Conservation (phyloP, 2,888 invertebrate species). For the Clanis bilineata region DNA sequence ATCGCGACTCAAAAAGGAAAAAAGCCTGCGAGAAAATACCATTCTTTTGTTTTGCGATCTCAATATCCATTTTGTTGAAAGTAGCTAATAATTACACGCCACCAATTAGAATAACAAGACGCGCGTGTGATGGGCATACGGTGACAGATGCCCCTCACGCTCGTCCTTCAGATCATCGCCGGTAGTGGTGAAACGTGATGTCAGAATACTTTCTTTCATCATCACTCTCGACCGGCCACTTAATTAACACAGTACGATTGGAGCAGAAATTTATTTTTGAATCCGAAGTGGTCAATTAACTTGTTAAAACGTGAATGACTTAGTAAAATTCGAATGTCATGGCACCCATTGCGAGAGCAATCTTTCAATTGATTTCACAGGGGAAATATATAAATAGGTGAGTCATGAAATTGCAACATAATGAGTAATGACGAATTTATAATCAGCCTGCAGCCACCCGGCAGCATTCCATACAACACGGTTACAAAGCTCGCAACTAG, state of each 20-base stretch:
- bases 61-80: constrained; percentile 31
- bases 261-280: constrained; percentile 19
- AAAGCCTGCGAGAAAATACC: no score
- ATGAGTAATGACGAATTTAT: constrained; percentile 66
- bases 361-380: constrained; percentile 32
- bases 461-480: constrained; percentile 65
- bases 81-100: constrained; percentile 44
- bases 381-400: constrained; percentile 51
- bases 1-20: no score
- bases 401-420: constrained; percentile 67
- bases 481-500: constrained; percentile 51
- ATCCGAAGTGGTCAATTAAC: constrained; percentile 35
- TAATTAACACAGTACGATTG: constrained; percentile 18
- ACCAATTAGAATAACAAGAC: constrained; percentile 45
- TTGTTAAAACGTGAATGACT: constrained; percentile 39
- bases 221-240: constrained; percentile 17
- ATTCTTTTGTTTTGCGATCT: no score
- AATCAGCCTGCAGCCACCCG: constrained; percentile 65
- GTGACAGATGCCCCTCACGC: constrained; percentile 40
- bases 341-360: background rate
- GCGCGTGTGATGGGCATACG: constrained; percentile 38
- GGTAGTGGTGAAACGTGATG: constrained; percentile 37
- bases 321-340: constrained; percentile 18
- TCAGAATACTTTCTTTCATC: constrained; percentile 16
- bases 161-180: constrained; percentile 44